These are phyloP conservation scores for Panagrolaimus sp. DNA, from an alignment of 1,140 invertebrate species.

Conservation along the genomic window DNA sequence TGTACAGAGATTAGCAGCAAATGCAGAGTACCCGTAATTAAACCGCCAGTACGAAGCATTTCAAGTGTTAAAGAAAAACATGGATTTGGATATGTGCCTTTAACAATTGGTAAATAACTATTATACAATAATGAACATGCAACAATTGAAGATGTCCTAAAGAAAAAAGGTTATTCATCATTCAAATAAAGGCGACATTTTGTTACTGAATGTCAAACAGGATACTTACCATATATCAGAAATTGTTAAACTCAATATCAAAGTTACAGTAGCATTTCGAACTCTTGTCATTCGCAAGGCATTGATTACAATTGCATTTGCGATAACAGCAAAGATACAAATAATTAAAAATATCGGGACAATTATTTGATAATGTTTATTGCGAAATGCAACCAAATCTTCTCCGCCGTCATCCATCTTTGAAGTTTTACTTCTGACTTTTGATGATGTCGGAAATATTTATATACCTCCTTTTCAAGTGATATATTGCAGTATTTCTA, in stretches of 20 bases:
- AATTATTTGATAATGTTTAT: slow-evolving; percentile 47
- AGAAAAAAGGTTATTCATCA: too few species aligned
- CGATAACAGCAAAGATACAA: slow-evolving; percentile 35
- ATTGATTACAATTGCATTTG: slow-evolving; percentile 37
- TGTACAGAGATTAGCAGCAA: slow-evolving; percentile 43
- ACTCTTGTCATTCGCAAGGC: slow-evolving; percentile 41
- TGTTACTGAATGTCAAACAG: too few species aligned
- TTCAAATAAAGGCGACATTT: not conserved
- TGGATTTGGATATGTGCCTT: slow-evolving; percentile 38
- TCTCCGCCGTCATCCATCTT: not conserved
- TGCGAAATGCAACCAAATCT: not conserved
- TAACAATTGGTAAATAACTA: slow-evolving; percentile 42
- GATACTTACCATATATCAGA: slow-evolving; percentile 43
- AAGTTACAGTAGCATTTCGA: slow-evolving; percentile 40
- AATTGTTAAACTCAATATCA: slow-evolving; percentile 38
- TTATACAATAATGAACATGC: slow-evolving; percentile 45
- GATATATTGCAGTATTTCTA: too few species aligned
- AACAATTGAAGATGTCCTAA: slow-evolving; percentile 33
- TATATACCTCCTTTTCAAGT: too few species aligned
- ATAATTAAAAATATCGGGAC: slow-evolving; percentile 42
- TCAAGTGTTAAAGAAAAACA: slow-evolving; percentile 42
- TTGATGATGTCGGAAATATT: too few species aligned
- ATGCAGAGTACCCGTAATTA: slow-evolving; percentile 34
- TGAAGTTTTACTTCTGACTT: not conserved
- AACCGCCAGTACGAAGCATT: slow-evolving; percentile 42